Evolutionary conservation across 2,888 invertebrate species (phyloP), one percentile per base, ranked within the genome.

Genomic region (Schizotus pectinicornis): DNA sequence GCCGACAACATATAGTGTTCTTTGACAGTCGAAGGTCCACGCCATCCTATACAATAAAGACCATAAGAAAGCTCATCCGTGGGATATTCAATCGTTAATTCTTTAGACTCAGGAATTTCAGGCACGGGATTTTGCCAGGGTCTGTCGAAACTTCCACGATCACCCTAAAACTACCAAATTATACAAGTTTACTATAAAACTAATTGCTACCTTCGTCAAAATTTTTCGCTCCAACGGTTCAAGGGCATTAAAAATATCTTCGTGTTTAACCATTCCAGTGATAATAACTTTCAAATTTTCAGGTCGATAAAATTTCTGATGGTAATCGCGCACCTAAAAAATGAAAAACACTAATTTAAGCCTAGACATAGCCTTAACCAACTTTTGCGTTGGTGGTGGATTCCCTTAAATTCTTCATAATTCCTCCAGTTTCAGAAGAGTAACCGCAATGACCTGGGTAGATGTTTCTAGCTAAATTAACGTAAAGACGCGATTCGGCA

Each of bases 231-330:
- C 94, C 0, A 94, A 81, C 2, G 86, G 83, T 49, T 85, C 81
- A 53, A 96, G 78, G 2, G 88, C 87, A 68, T 84, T 82, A 71
- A 95, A 92, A 1, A 95, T 87, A 70, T 91, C 86, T 8, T 86
- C 83, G 0, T 89, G 86, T 42, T 88, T 85, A 11, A 95, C 88
- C 80, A 89, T 88, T 0, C 95, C 95, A 8, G 91, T 88, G 48
- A 95, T 87, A 50, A 95, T 88, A 2, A 95, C 81, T 59, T 90
- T 89, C 56, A 95, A 80, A 78, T 97, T 97, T 78, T 94, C 93
- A 1, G 95, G 88, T 13, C 94, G 84, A 78, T 96, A 97, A 79
- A 92, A 95, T 60, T 90, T 85, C 68, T 88, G 87, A 77, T 96
- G 95, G 76, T 89, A 97, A 8, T 86, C 81, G 65, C 84, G 84